Base-by-base conservation (phyloP, 1,140 invertebrate species). In the Polypedilum pembai region DNA sequence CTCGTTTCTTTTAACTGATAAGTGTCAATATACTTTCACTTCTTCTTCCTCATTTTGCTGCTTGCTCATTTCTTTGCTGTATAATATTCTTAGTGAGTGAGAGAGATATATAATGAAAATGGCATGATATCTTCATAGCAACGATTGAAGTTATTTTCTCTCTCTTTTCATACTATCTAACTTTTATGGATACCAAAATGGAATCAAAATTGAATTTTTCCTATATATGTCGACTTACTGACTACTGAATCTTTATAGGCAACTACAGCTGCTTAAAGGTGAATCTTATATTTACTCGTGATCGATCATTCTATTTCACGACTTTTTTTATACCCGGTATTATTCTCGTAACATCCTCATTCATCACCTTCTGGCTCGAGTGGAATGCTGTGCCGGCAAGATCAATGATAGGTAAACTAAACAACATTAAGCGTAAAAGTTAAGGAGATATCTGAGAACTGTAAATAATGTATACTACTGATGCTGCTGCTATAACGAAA, bases 261-360 rank as follows among this genome's bases (percentile, higher is more conserved):
- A 93, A 94, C 87, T 94, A 93, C 89, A 94, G 92, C 87, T 94
- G 92, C 86, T 86, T 94, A 80, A 91, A 90, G 83, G 92, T 94
- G 82, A 90, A 95, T 83, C 86, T 96, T 79, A 93, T 92, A 82
- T 96, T 95, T 86, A 95, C 92, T 74, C 87, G 94, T 83, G 94
- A 96, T 87, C 89, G 94, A 87, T 92, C 93, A 81, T 96, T 96
- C 87, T 95, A 94, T 85, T 94, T 94, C 84, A 94, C 92, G 74
- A 94, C 92, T 76, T 92, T 95, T 80, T 95, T 95, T 85, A 94
- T 94, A 82, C 93, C 93, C 74, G 92, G 92, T 76, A 82, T 94
- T 92, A 76, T 94, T 94, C 83, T 91, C 92, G 78, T 89, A 88
- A 40, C 65, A 69, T 69, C 65, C 7, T 69, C 65, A 69, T 69